Base-by-base conservation (phyloP, 92 coral and sea anemone genomes). In the Pocillopora meandrina region DNA sequence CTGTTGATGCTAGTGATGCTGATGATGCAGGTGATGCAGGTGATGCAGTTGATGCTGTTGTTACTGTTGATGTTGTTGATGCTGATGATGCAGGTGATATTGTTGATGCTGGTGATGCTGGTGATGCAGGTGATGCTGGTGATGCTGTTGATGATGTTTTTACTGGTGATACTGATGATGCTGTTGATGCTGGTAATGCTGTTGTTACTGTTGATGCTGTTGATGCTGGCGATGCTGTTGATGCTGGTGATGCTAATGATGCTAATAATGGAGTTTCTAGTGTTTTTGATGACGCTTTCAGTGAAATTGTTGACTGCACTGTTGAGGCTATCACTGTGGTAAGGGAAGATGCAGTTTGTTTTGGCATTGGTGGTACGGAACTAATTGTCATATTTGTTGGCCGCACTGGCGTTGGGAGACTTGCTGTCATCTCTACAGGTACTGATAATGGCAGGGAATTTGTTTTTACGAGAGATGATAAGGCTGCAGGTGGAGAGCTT, bases 401-500 rank as follows among this genome's bases (percentile, higher is more conserved):
- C n/a, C n/a, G 35, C 34, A 2, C 61, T 72, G 77, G 15, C 58
- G 8, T 21, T 57, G 13, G n/a, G 3, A 34, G 9, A 68, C n/a
- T 71, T 20, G 68, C 19, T 82, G 67, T 64, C 55, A 36, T 52
- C 12, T 18, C 62, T 67, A 80, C 16, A 72, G 77, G 63, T 15
- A 26, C 34, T 12, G 82, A 9, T 35, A 42, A 42, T 42, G 52
- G 52, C 4, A 42, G 52, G 8, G 52, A 42, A 7, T 42, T 3
- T 63, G 68, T 20, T 74, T 65, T 73, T 74, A 87, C 62, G 52
- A 56, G 61, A 19, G 86, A 47, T 71, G 80, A 14, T 19, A 35
- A 10, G 33, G 74, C 13, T 21, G 89, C 85, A 21, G 60, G 42
- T 63, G 87, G 12, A 47, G 83, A 21, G 34, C 70, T 77, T 26